Base-by-base conservation (phyloP, 2,888 invertebrate species). In the Agrotis segetum region DNA sequence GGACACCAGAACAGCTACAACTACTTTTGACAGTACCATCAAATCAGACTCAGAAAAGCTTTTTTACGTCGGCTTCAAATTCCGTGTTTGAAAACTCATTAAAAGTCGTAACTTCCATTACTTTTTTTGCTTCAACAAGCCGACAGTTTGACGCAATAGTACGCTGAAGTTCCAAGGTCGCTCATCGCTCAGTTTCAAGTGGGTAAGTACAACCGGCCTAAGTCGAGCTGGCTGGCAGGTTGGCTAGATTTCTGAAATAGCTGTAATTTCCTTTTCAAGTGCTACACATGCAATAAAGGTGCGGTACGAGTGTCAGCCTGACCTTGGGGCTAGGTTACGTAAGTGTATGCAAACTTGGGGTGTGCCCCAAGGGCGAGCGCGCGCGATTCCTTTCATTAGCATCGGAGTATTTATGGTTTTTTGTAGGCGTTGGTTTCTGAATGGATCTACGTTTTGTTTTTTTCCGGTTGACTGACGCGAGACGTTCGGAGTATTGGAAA, bases 241-340 rank as follows among this genome's bases (percentile, higher is more conserved):
- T n/a, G 59, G 55, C 68, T 83, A 83, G 77, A 72, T 81, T 77
- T 86, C 89, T 90, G 88, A 91, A 93, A 92, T 90, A 90, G 88
- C 88, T 86, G 85, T 90, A 90, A 92, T 92, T 94, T 92, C 89
- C 91, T 89, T 88, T 89, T 89, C 86, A 85, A 87, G 84, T 87
- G 85, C 86, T 85, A 87, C 87, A 88, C 92, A 92, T 94, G 93
- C 94, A 89, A 92, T 88, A 78, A 85, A 90, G 92, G 93, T 88
- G 91, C 76, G 91, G 90, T 86, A 80, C 88, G 82, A 92, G 91
- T 92, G 92, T 88, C 88, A 88, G 89, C 70, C 82, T 88, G 92
- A 89, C 95, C 94, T 95, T 94, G 91, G 17, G 3, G 52, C 53
- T 71, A 16, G 11, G 74, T 93, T 94, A 93, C 90, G 90, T 94